Conservation (phyloP, 2,888 invertebrate genomes). For the Baronia brevicornis region DNA sequence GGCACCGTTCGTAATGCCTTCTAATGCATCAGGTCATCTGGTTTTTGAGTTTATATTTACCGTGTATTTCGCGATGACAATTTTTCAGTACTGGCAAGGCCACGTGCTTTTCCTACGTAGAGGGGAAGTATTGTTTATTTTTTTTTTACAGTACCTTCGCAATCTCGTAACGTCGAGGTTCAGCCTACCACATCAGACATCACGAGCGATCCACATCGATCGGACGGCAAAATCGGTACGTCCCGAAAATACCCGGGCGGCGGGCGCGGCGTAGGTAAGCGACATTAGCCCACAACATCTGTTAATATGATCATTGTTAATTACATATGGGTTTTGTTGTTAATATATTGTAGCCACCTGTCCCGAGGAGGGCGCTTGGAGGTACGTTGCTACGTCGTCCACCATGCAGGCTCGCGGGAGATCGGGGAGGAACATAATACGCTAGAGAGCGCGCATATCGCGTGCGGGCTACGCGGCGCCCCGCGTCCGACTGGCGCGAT, state of each 20-base stretch:
- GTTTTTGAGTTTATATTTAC: constrained; percentile 14
- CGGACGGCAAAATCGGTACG: constrained; percentile 45
- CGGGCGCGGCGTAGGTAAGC: constrained; percentile 64
- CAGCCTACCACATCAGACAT: constrained; percentile 36
- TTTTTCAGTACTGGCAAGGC: constrained; percentile 13
- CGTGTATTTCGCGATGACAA: constrained; percentile 3
- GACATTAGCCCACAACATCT: constrained; percentile 74
- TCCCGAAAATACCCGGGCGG: constrained; percentile 74
- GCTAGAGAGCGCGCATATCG: constrained; percentile 66
- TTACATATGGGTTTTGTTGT: constrained; percentile 74
- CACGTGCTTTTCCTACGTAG: constrained; percentile 21
- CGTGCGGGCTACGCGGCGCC: constrained; percentile 70
- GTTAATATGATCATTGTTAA: constrained; percentile 76
- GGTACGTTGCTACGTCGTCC: constrained; percentile 96
- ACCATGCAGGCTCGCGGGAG: constrained; percentile 96
- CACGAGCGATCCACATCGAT: constrained; percentile 51
- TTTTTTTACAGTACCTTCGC: constrained; percentile 27
- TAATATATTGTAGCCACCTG: constrained; percentile 83
- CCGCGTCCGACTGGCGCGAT: constrained; percentile 67
- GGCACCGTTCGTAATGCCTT: constrained; percentile 33
- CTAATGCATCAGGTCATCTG: constrained; percentile 10
- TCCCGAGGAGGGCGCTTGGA: constrained; percentile 96
- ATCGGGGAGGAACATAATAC: constrained; percentile 93
- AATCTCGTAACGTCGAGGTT: constrained; percentile 28
- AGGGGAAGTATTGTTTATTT: constrained; percentile 1